Evolutionary conservation across 2,113 vertebrate genomes (phyloP).

Genomic region (Hippocampus barbouri): DNA sequence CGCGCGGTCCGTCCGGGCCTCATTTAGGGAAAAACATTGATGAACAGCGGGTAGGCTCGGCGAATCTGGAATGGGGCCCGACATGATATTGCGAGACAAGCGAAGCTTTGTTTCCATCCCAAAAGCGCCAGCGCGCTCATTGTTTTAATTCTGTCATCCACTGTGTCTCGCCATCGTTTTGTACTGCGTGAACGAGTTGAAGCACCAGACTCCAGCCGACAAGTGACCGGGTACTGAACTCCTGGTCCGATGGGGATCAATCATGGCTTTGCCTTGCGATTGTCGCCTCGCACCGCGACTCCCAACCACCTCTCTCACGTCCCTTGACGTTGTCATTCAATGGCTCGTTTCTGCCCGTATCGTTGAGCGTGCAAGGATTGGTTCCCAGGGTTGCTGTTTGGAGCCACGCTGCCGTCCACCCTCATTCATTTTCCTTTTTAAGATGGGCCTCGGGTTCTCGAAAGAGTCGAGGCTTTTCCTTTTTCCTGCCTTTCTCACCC

Average conservation of each 20-base stretch:
- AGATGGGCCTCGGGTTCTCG: too few relatives aligned
- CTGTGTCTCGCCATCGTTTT: not conserved
- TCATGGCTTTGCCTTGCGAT: not conserved
- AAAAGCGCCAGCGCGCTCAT: not conserved
- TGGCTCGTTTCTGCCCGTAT: too few relatives aligned
- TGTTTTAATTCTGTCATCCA: not conserved
- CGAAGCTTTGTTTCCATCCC: constrained; percentile 33
- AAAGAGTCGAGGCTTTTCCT: too few relatives aligned
- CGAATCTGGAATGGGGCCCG: constrained; percentile 26
- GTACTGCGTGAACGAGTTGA: constrained; percentile 11
- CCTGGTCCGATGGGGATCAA: constrained; percentile 10
- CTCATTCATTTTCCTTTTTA: too few relatives aligned
- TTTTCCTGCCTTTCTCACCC: too few relatives aligned
- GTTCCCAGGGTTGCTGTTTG: too few relatives aligned
- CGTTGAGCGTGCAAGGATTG: too few relatives aligned
- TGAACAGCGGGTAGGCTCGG: constrained; percentile 3
- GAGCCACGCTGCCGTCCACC: too few relatives aligned
- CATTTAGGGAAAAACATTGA: constrained; percentile 26
- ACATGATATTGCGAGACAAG: constrained; percentile 11
- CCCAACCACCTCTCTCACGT: too few relatives aligned
- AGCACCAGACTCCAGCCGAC: constrained; percentile 9
- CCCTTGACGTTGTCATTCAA: too few relatives aligned
- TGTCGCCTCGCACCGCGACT: too few relatives aligned
- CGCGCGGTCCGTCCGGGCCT: constrained; percentile 9
- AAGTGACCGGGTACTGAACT: constrained; percentile 31